Evolutionary conservation across 2,113 vertebrate species (phyloP), one percentile per base, ranked within the genome.

Genomic region (Bolborhynchus lineola): DNA sequence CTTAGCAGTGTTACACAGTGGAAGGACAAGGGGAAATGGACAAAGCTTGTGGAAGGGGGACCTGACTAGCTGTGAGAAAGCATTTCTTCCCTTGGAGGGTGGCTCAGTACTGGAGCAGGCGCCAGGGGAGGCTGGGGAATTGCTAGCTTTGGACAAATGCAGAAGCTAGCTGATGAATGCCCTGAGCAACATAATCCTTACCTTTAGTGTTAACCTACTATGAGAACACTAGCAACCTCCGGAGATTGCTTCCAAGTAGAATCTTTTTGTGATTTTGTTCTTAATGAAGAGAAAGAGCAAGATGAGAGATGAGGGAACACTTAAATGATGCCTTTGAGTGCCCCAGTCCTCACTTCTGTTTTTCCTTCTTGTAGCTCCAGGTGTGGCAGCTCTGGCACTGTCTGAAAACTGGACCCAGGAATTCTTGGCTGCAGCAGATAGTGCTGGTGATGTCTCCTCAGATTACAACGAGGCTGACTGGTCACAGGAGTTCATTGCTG

Each of bases 401-500:
- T 99, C 99, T 39, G 99, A 99, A 80, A 98, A 99, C 95, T 99
- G 99, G 99, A 97, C 99, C 1, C 98, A 99, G 12, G 99, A 99
- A 91, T 99, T 99, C 95, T 96, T 99, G 88, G 98, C 98, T 16
- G 97, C 98, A 49, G 97, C 98, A 25, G 99, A 99, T 82, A 94
- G 98, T 9, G 90, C 98, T 64, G 95, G 98, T 31, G 98, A 98
- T 67, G 95, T 97, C 59, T 98, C 98, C 41, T 97, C 99, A 62
- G 99, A 99, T 91, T 98, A 98, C 55, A 98, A 98, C 39, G 99
- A 99, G 65, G 98, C 99, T 35, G 99, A 99, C 95, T 99, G 99
- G 99, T 99, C 99, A 8, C 98, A 98, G 92, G 99, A 99, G 90
- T 99, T 99, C 97, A 99, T 99, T 70, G 98, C 98, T n/a, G 99